Evolutionary conservation across 2,113 vertebrate species (phyloP), one percentile per base, ranked within the genome.

Genomic region (Anarrhichthys ocellatus): DNA sequence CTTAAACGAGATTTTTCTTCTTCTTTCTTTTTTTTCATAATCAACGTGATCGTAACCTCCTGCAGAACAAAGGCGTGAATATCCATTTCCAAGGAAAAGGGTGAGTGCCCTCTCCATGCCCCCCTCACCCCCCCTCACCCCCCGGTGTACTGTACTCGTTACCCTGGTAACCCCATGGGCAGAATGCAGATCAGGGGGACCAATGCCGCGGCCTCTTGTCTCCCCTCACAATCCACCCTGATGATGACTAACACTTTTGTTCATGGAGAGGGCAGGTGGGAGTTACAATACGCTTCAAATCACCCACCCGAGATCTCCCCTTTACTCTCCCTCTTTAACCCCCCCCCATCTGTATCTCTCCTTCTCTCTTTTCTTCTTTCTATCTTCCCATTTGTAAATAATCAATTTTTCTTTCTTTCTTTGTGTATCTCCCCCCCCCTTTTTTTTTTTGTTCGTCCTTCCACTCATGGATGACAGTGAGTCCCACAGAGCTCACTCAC

Each of bases 211-310:
- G 81, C 82, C 91, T 90, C 92, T 93, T 88, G 88, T 93, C 86
- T 93, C 91, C 84, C 81, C 91, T 92, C 82, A 91, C 94, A 95
- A 93, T 95, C 92, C 91, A 62, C 86, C 78, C 91, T 88, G 92
- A 92, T 94, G 94, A 95, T 93, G 92, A 91, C 93, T 88, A 93
- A 92, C 93, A 93, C 93, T 94, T 94, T 95, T 90, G 90, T 94
- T 89, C 88, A 88, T 88, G 86, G 90, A 93, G 93, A 92, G 93
- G 90, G 91, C 91, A 94, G 95, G 92, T 94, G 92, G 93, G 91
- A 93, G 91, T 92, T 85, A 91, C 93, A 92, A 91, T 89, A 87
- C 78, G 79, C 90, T 89, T 89, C 82, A 81, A 84, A 94, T 91
- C 91, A 89, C 85, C 73, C 87, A 77, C 64, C 79, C 78, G 34